Conservation (phyloP, 2,888 invertebrate species). For the Parelbella ahira region DNA sequence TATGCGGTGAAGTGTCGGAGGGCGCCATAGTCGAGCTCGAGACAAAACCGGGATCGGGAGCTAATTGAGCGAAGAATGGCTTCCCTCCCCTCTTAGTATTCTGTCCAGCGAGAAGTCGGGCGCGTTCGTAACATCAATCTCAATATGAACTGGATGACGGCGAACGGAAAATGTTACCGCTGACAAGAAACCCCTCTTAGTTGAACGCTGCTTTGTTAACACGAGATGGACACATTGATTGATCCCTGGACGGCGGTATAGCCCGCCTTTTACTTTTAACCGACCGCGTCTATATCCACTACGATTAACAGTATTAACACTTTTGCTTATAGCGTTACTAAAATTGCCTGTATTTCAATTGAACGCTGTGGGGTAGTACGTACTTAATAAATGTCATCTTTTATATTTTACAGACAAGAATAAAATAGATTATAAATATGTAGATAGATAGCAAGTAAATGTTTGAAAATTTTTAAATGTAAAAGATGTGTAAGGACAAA, state of each 20-base stretch:
- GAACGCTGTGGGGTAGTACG: too few relatives aligned
- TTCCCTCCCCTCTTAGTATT: conserved; percentile 68
- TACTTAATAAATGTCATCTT: too few relatives aligned
- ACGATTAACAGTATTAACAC: too few relatives aligned
- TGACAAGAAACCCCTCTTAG: conserved; percentile 76
- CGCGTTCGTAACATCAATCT: conserved; percentile 73
- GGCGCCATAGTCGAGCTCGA: conserved; percentile 48
- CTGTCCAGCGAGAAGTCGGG: conserved; percentile 51
- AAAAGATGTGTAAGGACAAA: too few relatives aligned
- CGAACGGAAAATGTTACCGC: conserved; percentile 59
- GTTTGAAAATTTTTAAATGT: too few relatives aligned
- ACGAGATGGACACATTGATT: conserved; percentile 53
- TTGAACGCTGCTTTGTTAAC: conserved; percentile 47
- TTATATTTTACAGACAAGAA: too few relatives aligned
- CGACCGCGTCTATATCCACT: not conserved
- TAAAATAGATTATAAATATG: too few relatives aligned
- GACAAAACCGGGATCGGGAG: conserved; percentile 61
- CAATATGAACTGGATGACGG: conserved; percentile 74
- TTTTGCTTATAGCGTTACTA: too few relatives aligned
- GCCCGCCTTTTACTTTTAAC: conserved; percentile 20
- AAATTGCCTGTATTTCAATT: too few relatives aligned
- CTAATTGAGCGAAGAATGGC: conserved; percentile 75
- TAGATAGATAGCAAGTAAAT: too few relatives aligned
- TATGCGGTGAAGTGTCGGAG: conserved; percentile 62
- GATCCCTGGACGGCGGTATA: conserved; percentile 43